A percentile compares a stretch with the other conserved stretches of the same genome.
Evolutionary conservation across 2,113 vertebrate species (phyloP).

Genomic region (Rhadina sibilatrix): DNA sequence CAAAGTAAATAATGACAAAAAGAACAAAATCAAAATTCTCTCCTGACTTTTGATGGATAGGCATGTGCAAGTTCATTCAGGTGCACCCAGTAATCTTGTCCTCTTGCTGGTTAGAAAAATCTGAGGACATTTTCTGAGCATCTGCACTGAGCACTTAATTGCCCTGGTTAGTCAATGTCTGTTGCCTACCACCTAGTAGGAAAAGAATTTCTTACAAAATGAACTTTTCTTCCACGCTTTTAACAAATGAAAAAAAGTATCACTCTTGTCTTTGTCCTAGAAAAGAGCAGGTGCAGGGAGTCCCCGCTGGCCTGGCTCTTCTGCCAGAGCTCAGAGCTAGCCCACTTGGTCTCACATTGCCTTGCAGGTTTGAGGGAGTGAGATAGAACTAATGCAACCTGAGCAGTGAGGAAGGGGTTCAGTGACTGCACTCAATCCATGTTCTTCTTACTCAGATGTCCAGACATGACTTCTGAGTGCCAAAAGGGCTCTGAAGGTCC

Average conservation of each 20-base stretch:
- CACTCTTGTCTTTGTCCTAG: not conserved
- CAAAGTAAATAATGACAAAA: not conserved
- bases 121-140: not conserved
- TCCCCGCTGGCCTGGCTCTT: not conserved
- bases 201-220: not conserved
- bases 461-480: not conserved
- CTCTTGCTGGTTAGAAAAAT: not conserved
- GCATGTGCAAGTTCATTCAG: not conserved
- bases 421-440: not conserved
- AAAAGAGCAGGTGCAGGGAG: not conserved
- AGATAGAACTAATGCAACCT: not conserved
- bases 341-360: not conserved
- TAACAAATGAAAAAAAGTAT: not conserved
- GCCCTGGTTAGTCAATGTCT: not conserved
- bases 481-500: not conserved
- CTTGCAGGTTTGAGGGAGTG: not conserved
- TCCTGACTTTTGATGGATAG: not conserved
- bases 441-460: not conserved
- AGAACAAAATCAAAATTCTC: not conserved
- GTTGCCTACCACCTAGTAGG: not conserved
- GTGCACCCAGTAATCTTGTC: not conserved
- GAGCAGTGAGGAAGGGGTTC: not conserved
- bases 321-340: not conserved
- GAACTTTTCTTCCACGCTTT: not conserved
- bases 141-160: not conserved